These are phyloP conservation scores for Oreonectes daqikongensis DNA, from an alignment of 2,797 vertebrate genomes.

Conservation along the genomic window DNA sequence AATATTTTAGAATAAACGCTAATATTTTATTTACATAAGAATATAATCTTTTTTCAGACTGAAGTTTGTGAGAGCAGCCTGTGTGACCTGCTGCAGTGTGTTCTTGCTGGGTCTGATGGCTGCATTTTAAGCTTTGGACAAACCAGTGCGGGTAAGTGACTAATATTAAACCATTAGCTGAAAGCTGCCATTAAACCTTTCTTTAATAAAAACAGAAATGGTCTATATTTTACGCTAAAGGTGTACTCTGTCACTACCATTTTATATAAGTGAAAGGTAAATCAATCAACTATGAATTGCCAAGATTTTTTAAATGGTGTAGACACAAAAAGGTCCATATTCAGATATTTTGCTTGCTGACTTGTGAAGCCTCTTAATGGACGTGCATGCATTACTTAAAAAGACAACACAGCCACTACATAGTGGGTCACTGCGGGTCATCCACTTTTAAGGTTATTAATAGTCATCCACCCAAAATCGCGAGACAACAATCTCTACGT, in stretches of 20 bases:
- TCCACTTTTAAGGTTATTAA: constrained; percentile 74
- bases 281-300: constrained; percentile 64
- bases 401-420: constrained; percentile 8
- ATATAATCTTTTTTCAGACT: constrained; percentile 75
- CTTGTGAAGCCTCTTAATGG: constrained; percentile 57
- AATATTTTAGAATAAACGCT: too few species aligned
- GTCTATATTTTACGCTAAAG: constrained; percentile 8
- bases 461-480: constrained; percentile 66
- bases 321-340: constrained; percentile 46
- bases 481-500: constrained; percentile 69
- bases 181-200: constrained; percentile 17
- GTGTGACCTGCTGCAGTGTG: constrained; percentile 94
- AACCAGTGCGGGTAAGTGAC: constrained; percentile 88
- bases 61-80: constrained; percentile 92
- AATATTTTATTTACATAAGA: too few species aligned
- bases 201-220: constrained; percentile 22
- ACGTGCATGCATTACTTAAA: constrained; percentile 46
- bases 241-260: constrained; percentile 48
- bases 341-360: constrained; percentile 48
- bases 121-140: constrained; percentile 94
- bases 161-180: constrained; percentile 4
- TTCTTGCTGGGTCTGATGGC: constrained; percentile 93
- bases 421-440: constrained; percentile 46
- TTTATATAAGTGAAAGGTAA: constrained; percentile 63
- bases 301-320: constrained; percentile 10